phyloP scores from a whole-genome alignment of 2,888 invertebrate genomes.

The Saturnia japonica region DNA sequence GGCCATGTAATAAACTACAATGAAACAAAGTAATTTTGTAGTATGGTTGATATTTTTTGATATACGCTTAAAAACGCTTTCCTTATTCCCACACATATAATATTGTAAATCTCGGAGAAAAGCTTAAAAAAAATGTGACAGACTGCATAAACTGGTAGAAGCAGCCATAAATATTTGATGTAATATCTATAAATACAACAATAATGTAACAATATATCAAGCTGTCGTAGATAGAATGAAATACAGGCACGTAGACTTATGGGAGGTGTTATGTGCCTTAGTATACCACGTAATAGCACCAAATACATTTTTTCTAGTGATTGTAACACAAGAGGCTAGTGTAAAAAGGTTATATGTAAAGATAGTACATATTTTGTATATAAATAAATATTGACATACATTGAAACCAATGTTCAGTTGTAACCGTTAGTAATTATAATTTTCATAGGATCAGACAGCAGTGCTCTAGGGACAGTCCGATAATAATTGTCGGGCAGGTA shows the following conservation, averaged over 20 bases:
- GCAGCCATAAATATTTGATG: not conserved
- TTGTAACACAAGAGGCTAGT: too few relatives aligned
- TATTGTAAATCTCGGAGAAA: not conserved
- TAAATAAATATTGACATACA: not conserved
- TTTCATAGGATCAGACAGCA: conserved; percentile 5
- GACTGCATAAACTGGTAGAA: not conserved
- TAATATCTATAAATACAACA: not conserved
- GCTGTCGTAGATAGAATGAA: not conserved
- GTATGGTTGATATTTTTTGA: too few relatives aligned
- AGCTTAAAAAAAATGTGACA: conserved; percentile 9
- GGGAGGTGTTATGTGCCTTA: conserved; percentile 1
- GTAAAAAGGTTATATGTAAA: too few relatives aligned
- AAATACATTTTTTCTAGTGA: not conserved
- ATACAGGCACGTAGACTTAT: conserved; percentile 7
- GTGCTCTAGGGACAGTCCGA: not conserved
- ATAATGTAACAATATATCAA: conserved; percentile 9
- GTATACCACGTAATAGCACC: not conserved
- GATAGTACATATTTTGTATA: not conserved
- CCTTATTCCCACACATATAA: conserved; percentile 1
- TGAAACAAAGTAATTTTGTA: too few relatives aligned
- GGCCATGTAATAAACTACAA: too few relatives aligned
- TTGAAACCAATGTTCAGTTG: not conserved
- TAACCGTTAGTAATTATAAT: not conserved
- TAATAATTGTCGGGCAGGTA: conserved; percentile 23
- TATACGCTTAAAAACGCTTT: too few relatives aligned